Percentiles rank a stretch among this genome's conserved stretches.
Conservation (phyloP, 2,113 vertebrate species). For the Sturnira hondurensis region DNA sequence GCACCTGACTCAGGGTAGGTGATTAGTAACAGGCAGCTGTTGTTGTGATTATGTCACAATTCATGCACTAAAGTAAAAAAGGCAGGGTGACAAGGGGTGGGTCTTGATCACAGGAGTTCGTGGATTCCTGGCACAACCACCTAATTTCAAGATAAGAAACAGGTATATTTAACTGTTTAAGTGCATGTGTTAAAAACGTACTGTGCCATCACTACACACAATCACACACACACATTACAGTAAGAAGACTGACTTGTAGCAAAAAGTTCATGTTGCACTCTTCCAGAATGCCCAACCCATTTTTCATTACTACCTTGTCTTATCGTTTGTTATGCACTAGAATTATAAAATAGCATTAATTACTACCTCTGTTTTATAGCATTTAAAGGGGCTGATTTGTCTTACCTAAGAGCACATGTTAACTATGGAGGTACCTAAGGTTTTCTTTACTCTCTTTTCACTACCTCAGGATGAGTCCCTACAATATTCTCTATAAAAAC, state of each 20-base stretch:
- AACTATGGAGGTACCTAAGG: not conserved
- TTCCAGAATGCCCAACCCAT: not conserved
- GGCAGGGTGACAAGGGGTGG: not conserved
- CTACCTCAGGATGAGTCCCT: not conserved
- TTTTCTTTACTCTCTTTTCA: not conserved
- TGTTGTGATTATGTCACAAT: not conserved
- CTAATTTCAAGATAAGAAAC: not conserved
- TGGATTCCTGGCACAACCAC: not conserved
- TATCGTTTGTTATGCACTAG: not conserved
- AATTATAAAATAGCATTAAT: not conserved
- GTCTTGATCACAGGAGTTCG: not conserved
- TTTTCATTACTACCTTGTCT: not conserved
- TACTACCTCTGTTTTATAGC: not conserved
- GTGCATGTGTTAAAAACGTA: not conserved
- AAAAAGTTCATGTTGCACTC: not conserved
- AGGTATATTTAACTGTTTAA: not conserved
- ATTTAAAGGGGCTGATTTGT: not conserved
- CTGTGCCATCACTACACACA: not conserved
- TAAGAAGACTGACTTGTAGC: not conserved
- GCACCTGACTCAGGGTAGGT: not conserved
- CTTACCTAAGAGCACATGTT: not conserved
- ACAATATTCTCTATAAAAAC: not conserved
- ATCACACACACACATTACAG: not conserved
- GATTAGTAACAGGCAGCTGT: not conserved
- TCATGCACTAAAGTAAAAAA: not conserved